phyloP scores from a whole-genome alignment of 1,140 invertebrate genomes.

The Drosophila guanche region DNA sequence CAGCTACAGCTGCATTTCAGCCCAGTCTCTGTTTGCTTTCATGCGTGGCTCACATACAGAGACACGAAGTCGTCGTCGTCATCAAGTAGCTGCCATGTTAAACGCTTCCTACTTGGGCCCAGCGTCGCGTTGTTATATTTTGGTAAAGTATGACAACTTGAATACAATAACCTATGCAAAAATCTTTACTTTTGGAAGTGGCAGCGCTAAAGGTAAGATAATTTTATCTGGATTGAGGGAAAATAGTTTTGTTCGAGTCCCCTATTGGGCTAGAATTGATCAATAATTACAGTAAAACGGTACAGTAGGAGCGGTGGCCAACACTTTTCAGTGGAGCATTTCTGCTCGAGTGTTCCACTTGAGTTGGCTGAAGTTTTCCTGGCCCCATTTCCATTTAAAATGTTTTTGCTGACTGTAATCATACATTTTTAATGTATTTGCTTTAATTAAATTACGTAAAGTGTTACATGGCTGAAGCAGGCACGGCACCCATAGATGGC shows the following conservation, averaged over 20 bases:
- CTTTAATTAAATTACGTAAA: conserved; percentile 78
- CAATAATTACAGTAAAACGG: too few species aligned
- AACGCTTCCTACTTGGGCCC: conserved; percentile 73
- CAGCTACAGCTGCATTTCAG: conserved; percentile 3
- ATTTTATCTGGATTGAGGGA: too few species aligned
- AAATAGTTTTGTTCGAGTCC: too few species aligned
- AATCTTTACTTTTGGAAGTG: conserved; percentile 1
- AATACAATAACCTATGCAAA: conserved; percentile 24
- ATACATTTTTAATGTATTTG: conserved; percentile 61
- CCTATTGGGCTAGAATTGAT: too few species aligned
- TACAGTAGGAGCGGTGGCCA: background rate
- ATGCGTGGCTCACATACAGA: conserved; percentile 54
- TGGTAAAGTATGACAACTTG: conserved; percentile 54
- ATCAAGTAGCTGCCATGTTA: conserved; percentile 75
- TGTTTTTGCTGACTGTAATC: conserved; percentile 57
- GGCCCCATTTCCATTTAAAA: conserved; percentile 32
- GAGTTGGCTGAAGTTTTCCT: conserved; percentile 35
- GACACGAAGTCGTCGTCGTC: conserved; percentile 34
- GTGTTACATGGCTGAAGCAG: conserved; percentile 65
- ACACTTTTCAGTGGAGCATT: conserved; percentile 33
- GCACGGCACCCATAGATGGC: conserved; percentile 33
- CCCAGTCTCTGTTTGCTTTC: conserved; percentile 49
- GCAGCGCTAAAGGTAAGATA: too few species aligned
- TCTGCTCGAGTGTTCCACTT: conserved; percentile 29
- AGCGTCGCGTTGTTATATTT: conserved; percentile 69